phyloP scores from a whole-genome alignment of 2,888 invertebrate genomes.

The Anthophora plumipes region DNA sequence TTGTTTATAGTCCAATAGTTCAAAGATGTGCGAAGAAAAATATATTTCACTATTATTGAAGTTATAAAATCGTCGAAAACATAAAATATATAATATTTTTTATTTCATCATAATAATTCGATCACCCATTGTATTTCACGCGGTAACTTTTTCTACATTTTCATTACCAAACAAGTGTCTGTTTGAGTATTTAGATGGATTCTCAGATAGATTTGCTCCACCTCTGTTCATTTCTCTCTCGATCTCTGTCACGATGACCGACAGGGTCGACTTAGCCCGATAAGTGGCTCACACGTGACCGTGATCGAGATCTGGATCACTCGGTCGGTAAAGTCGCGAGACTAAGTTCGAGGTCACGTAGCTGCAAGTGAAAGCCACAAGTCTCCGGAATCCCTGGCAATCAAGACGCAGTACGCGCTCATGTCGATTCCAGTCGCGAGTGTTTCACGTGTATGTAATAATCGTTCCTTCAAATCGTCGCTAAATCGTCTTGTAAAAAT shows the following conservation, averaged over 20 bases:
- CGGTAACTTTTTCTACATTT: too few relatives aligned
- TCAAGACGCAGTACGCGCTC: slow-evolving; percentile 43
- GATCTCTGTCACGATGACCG: background rate
- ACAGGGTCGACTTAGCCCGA: background rate
- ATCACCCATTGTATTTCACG: too few relatives aligned
- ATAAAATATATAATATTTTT: too few relatives aligned
- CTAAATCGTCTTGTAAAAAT: too few relatives aligned
- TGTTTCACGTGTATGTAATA: slow-evolving; percentile 3
- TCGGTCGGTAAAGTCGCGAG: slow-evolving; percentile 58
- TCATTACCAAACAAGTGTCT: background rate
- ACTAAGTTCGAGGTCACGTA: slow-evolving; percentile 71
- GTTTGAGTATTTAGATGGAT: too few relatives aligned
- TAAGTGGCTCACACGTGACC: background rate
- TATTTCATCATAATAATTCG: too few relatives aligned
- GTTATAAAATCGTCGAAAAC: too few relatives aligned
- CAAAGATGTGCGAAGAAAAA: too few relatives aligned
- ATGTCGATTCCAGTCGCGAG: slow-evolving; percentile 23
- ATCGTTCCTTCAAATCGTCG: too few relatives aligned
- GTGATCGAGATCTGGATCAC: slow-evolving; percentile 41
- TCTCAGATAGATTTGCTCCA: too few relatives aligned
- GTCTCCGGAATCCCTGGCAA: slow-evolving; percentile 59
- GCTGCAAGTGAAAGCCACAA: slow-evolving; percentile 79
- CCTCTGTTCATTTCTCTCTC: background rate
- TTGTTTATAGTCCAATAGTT: too few relatives aligned
- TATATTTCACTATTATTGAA: too few relatives aligned